Percentiles rank a stretch among this genome's conserved stretches.
Conservation (phyloP, 2,797 vertebrate species). For the Coendou prehensilis region DNA sequence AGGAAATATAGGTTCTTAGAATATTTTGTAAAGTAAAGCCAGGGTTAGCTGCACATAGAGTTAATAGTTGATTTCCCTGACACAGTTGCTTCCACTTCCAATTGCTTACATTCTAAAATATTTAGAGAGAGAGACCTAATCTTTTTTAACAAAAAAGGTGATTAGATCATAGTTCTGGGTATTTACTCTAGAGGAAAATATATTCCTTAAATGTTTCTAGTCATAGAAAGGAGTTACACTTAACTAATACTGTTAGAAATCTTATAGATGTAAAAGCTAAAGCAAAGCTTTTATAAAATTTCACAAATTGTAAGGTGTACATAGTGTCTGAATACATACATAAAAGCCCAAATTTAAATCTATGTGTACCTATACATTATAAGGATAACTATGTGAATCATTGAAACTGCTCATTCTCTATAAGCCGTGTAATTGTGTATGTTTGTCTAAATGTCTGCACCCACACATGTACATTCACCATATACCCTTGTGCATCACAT, state of each 20-base stretch:
- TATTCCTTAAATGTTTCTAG: neutral
- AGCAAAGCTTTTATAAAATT: neutral
- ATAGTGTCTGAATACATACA: neutral
- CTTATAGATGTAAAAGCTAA: neutral
- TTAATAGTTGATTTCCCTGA: slow-evolving; percentile 38
- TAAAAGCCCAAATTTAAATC: slow-evolving; percentile 59
- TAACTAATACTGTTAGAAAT: slow-evolving; percentile 43
- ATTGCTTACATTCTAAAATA: neutral
- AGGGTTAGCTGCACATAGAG: neutral
- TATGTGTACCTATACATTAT: neutral
- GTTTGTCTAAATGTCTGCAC: slow-evolving; percentile 50
- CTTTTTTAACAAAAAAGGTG: neutral
- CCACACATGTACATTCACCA: too few relatives aligned
- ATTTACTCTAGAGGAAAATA: neutral
- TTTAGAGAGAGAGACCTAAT: neutral
- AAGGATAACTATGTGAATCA: slow-evolving; percentile 56
- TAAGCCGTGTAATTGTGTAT: neutral
- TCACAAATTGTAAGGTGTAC: neutral
- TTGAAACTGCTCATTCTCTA: slow-evolving; percentile 55
- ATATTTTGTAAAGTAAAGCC: slow-evolving; percentile 44
- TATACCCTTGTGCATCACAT: accelerated
- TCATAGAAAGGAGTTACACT: neutral
- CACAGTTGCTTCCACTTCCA: neutral
- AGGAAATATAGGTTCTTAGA: slow-evolving; percentile 23
- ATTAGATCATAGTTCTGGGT: neutral